Evolutionary conservation across 2,113 vertebrate genomes (phyloP).

Genomic region (Silurus meridionalis): DNA sequence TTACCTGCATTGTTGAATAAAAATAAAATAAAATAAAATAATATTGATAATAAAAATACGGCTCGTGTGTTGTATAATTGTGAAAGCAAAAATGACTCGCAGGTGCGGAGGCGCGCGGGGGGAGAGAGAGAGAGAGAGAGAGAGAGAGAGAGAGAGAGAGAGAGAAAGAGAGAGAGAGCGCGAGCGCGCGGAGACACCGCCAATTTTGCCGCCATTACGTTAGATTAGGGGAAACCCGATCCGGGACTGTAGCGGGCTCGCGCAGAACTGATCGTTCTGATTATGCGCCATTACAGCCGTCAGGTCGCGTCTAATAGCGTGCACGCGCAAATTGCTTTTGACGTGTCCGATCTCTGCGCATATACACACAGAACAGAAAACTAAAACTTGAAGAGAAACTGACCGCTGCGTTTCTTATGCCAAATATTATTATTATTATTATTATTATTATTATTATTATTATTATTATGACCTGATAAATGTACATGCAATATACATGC

Average conservation of each 20-base stretch:
- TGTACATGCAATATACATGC: no score
- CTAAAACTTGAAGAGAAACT: constrained; percentile 27
- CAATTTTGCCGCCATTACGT: constrained; percentile 16
- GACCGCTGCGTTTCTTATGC: neutral
- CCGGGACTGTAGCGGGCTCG: neutral
- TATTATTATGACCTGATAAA: neutral
- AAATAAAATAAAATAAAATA: neutral
- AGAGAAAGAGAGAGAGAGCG: no score
- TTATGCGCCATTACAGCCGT: constrained; percentile 82
- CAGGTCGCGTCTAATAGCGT: constrained; percentile 78
- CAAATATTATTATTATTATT: neutral
- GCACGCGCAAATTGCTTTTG: constrained; percentile 82
- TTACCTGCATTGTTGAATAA: constrained; percentile 1
- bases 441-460: neutral
- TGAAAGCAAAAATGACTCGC: neutral
- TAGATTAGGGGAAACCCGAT: constrained; percentile 20
- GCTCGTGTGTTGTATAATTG: neutral
- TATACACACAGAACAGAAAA: constrained; percentile 74
- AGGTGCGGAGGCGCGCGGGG: constrained; percentile 25
- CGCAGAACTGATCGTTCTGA: constrained; percentile 79
- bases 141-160: no score
- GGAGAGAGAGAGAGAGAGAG: no score
- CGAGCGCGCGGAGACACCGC: neutral
- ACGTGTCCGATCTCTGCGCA: constrained; percentile 72
- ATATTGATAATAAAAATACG: neutral